Base-by-base conservation (phyloP, 2,113 vertebrate species). In the Ictalurus punctatus region DNA sequence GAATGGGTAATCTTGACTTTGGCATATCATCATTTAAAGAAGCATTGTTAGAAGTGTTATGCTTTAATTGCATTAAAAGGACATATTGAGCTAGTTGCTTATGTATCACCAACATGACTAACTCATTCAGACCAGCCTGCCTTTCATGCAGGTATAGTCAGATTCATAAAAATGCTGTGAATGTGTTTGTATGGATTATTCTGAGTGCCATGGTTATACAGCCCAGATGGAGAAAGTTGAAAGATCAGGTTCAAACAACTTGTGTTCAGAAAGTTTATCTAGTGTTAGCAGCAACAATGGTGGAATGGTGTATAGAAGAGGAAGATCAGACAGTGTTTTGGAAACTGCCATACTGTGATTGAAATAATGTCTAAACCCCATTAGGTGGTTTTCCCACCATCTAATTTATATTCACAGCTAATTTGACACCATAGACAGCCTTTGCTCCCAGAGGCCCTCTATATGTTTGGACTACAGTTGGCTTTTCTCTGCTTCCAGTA, bases 371-470 rank as follows among this genome's bases (percentile, higher is more conserved):
- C 61, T 85, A 89, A 89, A 89, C 79, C 17, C 74, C 85, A 86
- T 79, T 86, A 86, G 58, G 37, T 54, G 12, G 23, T 89, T 85
- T 80, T 80, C 83, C 34, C 61, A 69, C 48, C 88, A 89, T 89
- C 58, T 89, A 52, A 89, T 89, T 89, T 89, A 79, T 80, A 85
- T 44, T 85, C 59, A 58, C 88, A 89, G 88, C 88, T 89, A 85
- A 85, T 89, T 85, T 89, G 71, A 84, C 65, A 65, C 58, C 34
- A 0, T 83, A 58, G 71, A 89, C 79, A 79, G 83, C 10, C 48
- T 23, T 40, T 83, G 87, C 81, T 80, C 59, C 25, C 30, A 56
- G 34, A 65, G 13, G 58, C 23, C 21, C 44, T 27, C 27, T 63
- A 44, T 76, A 73, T 73, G 67, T 56, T 73, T 71, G 74, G 40